These are phyloP conservation scores for Plectropomus leopardus DNA, from an alignment of 2,113 vertebrate species.

Conservation along the genomic window DNA sequence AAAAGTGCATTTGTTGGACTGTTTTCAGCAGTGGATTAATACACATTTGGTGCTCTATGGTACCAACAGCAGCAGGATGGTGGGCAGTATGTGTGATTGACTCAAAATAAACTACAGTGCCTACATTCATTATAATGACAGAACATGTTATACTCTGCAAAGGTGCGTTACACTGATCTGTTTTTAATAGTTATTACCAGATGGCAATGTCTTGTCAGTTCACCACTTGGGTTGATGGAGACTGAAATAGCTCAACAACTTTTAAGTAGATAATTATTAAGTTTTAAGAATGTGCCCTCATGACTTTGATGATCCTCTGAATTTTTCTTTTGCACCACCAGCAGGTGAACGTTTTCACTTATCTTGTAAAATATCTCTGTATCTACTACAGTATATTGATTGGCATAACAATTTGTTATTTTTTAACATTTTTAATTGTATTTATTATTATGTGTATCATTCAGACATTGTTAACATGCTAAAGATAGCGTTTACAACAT, in stretches of 20 bases:
- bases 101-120: background rate
- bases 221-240: background rate
- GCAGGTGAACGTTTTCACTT: too few species aligned
- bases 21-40: slow-evolving; percentile 5
- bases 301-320: too few species aligned
- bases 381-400: too few species aligned
- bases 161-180: background rate
- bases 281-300: too few species aligned
- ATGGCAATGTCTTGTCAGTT: background rate
- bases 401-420: too few species aligned
- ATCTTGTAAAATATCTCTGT: too few species aligned
- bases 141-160: background rate
- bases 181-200: background rate
- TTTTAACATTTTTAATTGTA: too few species aligned
- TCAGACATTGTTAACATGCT: background rate
- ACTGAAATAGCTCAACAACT: background rate
- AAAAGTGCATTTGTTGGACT: background rate
- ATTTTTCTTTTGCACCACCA: too few species aligned
- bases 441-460: too few species aligned
- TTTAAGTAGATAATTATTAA: background rate
- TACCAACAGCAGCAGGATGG: background rate
- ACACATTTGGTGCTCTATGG: background rate
- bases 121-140: too few species aligned
- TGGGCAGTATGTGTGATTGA: background rate
- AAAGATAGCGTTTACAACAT: too few species aligned